These are phyloP conservation scores for Drosophila differens DNA, from an alignment of 2,888 invertebrate species.

Conservation along the genomic window DNA sequence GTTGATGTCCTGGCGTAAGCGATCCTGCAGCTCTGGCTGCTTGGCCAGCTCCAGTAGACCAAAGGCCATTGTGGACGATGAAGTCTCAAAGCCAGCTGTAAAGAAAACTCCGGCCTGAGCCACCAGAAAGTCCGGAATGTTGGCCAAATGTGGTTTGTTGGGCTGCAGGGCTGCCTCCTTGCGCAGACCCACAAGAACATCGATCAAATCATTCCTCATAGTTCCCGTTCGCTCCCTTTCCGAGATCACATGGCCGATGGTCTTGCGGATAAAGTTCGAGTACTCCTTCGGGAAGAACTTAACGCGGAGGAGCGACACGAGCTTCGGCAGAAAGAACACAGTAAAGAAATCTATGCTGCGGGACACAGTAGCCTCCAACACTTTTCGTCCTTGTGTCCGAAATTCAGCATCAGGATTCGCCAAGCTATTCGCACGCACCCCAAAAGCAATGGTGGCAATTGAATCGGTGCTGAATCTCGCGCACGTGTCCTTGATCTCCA, in stretches of 20 bases:
- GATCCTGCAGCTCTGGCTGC: conserved; percentile 84
- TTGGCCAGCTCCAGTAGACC: conserved; percentile 84
- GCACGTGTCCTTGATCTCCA: conserved; percentile 80
- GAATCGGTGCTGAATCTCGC: conserved; percentile 82
- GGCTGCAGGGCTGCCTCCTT: conserved; percentile 67
- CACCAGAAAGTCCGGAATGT: conserved; percentile 77
- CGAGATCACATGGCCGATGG: conserved; percentile 84
- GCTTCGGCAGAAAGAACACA: conserved; percentile 82
- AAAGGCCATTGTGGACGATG: conserved; percentile 85
- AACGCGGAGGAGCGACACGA: conserved; percentile 68
- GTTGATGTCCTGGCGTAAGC: conserved; percentile 85
- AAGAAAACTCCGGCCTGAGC: conserved; percentile 84
- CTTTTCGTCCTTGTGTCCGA: conserved; percentile 66
- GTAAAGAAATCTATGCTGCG: conserved; percentile 77
- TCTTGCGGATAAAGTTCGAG: conserved; percentile 82
- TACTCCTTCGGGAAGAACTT: conserved; percentile 79
- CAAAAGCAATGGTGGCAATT: conserved; percentile 83
- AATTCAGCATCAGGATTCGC: conserved; percentile 82
- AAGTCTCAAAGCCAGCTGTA: conserved; percentile 84
- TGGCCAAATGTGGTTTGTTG: conserved; percentile 54
- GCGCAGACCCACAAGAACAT: conserved; percentile 85
- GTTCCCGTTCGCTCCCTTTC: conserved; percentile 84
- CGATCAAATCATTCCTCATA: conserved; percentile 86
- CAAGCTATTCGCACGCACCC: conserved; percentile 81
- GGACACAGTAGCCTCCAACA: conserved; percentile 64